These are phyloP conservation scores for Oligia fasciuncula DNA, from an alignment of 2,888 invertebrate genomes.

Conservation along the genomic window DNA sequence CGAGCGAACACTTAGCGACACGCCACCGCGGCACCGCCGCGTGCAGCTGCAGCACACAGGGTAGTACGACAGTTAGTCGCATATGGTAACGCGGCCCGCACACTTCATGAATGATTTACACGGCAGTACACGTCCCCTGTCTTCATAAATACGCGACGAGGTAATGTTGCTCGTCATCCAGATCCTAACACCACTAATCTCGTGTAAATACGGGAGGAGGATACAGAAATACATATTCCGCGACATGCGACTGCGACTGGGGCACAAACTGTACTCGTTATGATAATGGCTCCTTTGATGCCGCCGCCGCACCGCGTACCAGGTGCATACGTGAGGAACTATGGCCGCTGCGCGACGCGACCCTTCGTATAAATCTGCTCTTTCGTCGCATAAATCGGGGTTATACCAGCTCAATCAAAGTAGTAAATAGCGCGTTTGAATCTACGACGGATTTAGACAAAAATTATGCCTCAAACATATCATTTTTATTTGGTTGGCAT, in stretches of 20 bases:
- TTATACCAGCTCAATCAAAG: constrained; percentile 67
- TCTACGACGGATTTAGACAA: constrained; percentile 67
- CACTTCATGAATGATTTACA: constrained; percentile 66
- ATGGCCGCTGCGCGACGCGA: background rate
- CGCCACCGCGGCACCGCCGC: background rate
- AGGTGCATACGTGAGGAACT: background rate
- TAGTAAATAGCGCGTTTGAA: constrained; percentile 68
- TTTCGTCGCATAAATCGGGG: constrained; percentile 63
- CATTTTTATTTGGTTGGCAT: constrained; percentile 77
- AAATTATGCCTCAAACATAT: constrained; percentile 74
- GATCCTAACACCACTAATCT: constrained; percentile 27
- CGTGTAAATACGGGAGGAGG: constrained; percentile 8
- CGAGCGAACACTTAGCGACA: constrained; percentile 13
- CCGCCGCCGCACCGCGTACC: background rate
- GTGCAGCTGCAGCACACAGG: background rate
- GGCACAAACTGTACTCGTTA: constrained; percentile 31
- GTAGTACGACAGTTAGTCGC: background rate
- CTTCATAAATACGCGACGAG: constrained; percentile 57
- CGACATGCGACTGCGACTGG: constrained; percentile 11
- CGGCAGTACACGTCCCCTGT: constrained; percentile 35
- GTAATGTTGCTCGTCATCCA: constrained; percentile 35
- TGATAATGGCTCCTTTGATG: constrained; percentile 36
- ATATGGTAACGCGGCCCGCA: constrained; percentile 10
- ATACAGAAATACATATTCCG: constrained; percentile 18
- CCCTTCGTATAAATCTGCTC: constrained; percentile 56